Conservation (phyloP, 2,888 invertebrate species). For the Anagyrus pseudococci region DNA sequence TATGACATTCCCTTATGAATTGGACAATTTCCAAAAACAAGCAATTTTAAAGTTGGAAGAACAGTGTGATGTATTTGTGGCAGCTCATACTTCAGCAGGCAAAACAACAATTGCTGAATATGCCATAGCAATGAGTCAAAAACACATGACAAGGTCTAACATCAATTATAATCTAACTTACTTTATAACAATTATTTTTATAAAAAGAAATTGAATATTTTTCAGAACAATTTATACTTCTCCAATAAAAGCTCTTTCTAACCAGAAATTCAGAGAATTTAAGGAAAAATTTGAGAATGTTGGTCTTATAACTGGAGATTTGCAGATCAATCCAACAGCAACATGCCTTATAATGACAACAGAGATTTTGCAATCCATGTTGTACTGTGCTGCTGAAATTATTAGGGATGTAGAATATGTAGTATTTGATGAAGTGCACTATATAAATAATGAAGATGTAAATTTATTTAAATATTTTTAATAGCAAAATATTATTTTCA, state of each 20-base stretch:
- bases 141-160: slow-evolving; percentile 82
- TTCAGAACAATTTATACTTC: slow-evolving; percentile 92
- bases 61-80: slow-evolving; percentile 95
- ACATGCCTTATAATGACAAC: slow-evolving; percentile 99
- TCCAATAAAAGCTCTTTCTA: slow-evolving; percentile 98
- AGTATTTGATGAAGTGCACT: slow-evolving; percentile 99
- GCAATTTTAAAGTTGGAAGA: slow-evolving; percentile 94
- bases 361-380: slow-evolving; percentile 96
- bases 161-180: slow-evolving; percentile 13
- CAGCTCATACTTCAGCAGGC: slow-evolving; percentile 98
- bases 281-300: slow-evolving; percentile 91
- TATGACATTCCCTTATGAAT: slow-evolving; percentile 84
- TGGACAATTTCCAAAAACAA: slow-evolving; percentile 97
- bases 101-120: slow-evolving; percentile 99
- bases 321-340: slow-evolving; percentile 93
- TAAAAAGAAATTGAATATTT: slow-evolving; percentile 8
- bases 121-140: slow-evolving; percentile 93
- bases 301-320: slow-evolving; percentile 92
- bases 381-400: slow-evolving; percentile 93
- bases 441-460: slow-evolving; percentile 95
- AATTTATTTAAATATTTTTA: slow-evolving; percentile 36
- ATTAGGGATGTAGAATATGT: slow-evolving; percentile 97
- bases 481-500: not conserved
- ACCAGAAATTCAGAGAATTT: slow-evolving; percentile 98
- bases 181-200: slow-evolving; percentile 17